phyloP scores from a whole-genome alignment of 2,113 vertebrate species.

The Bufo gargarizans region DNA sequence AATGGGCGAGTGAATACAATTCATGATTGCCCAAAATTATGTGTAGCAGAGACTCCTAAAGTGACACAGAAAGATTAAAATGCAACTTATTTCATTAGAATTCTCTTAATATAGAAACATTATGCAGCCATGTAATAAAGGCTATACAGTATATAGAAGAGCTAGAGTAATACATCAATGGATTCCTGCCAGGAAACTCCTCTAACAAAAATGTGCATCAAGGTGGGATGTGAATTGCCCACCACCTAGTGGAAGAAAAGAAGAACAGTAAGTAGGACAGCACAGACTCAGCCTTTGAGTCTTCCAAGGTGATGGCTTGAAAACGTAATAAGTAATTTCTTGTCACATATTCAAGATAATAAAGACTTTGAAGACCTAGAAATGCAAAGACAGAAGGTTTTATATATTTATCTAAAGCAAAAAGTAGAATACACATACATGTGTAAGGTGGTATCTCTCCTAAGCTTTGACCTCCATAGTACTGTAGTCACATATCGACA shows the following conservation, averaged over 20 bases:
- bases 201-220: not conserved
- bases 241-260: conserved; percentile 25
- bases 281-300: not conserved
- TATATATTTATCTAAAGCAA: not conserved
- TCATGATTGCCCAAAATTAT: not conserved
- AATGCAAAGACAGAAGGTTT: not conserved
- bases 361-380: too few relatives aligned
- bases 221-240: not conserved
- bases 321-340: not conserved
- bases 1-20: not conserved
- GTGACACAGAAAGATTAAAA: not conserved
- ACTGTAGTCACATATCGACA: too few relatives aligned
- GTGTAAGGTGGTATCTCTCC: too few relatives aligned
- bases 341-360: not conserved
- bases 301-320: not conserved
- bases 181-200: not conserved
- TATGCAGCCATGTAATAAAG: not conserved
- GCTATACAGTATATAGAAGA: not conserved
- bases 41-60: not conserved
- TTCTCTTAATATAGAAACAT: not conserved
- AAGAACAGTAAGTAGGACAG: not conserved
- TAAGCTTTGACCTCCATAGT: too few relatives aligned
- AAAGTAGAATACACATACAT: not conserved
- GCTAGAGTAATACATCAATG: not conserved
- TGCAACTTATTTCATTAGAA: not conserved